Evolutionary conservation across 2,888 invertebrate species (phyloP), one percentile per base, ranked within the genome.

Genomic region (Nezara viridula): DNA sequence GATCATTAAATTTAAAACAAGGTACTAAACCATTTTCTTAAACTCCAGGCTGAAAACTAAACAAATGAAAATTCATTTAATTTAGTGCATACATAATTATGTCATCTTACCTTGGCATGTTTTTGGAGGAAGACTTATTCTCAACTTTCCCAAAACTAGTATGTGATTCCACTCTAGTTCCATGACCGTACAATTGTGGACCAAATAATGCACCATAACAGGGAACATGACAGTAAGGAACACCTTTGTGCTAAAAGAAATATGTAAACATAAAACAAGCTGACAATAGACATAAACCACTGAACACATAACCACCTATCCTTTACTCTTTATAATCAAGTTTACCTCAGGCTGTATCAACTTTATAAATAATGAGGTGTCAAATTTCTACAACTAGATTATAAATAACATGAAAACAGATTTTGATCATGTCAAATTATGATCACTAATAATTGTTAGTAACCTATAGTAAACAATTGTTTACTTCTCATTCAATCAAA

Each of bases 191-290:
- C 32, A 97, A 93, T 92, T 96, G 96, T 77, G 92, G 92, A 37
- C 97, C 97, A 93, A 97, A 97, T 49, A 97, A 93, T n/a, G 96
- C 96, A 89, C 96, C 96, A 92, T 97, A 97, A 92, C 97, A 97
- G 90, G 97, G 97, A 89, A 96, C 96, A 93, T 97, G 96, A 92
- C 97, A 97, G 92, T 96, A 97, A 89, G 97, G 97, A 91, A 96
- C 95, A 90, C 97, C 96, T 94, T 96, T 96, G 93, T 97, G 92
- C 95, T 96, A 92, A 49, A 91, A 92, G 88, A 90, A 87, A 88
- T 89, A n/a, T 7, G 32, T 10, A 32, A 50, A 49, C 4, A 86
- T 86, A 4, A 27, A 86, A 60, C 91, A 77, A 7, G 32, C 19
- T 47, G 49, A 86, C 66, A 37, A 27, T 21, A 27, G 14, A 27